These are phyloP conservation scores for Simalia tracyae DNA, from an alignment of 2,797 vertebrate species.

Conservation along the genomic window DNA sequence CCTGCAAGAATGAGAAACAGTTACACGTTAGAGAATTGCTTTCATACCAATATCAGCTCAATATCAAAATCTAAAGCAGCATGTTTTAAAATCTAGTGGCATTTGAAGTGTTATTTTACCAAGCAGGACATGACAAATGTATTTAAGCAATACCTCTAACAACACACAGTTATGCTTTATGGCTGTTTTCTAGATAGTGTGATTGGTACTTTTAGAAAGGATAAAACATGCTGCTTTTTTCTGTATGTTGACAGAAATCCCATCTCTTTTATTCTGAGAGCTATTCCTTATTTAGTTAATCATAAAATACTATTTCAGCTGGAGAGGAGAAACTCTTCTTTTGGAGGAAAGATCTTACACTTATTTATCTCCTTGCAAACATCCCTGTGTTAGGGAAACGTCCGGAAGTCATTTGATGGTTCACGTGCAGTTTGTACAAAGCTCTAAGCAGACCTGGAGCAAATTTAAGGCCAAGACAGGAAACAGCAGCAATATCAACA, in stretches of 20 bases:
- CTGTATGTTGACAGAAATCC: background rate
- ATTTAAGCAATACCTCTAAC: background rate
- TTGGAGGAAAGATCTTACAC: background rate
- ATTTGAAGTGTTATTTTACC: background rate
- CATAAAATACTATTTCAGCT: constrained; percentile 1
- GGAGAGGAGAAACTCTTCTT: background rate
- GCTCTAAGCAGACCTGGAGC: background rate
- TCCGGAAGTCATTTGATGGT: background rate
- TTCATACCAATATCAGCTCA: background rate
- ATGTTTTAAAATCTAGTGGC: background rate
- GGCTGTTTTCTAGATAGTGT: background rate
- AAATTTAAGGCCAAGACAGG: background rate
- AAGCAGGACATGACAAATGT: background rate
- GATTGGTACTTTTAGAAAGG: background rate
- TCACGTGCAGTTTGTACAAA: background rate
- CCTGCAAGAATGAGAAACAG: constrained; percentile 71
- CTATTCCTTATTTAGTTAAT: constrained; percentile 12
- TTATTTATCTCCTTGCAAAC: background rate
- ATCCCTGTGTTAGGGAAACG: background rate
- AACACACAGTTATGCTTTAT: background rate
- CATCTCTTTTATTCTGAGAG: background rate
- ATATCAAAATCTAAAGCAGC: background rate
- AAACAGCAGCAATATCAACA: background rate
- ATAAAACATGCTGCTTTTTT: background rate
- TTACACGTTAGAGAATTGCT: constrained; percentile 25